phyloP scores from a whole-genome alignment of 2,797 vertebrate species.

The Thripadectes ignobilis region DNA sequence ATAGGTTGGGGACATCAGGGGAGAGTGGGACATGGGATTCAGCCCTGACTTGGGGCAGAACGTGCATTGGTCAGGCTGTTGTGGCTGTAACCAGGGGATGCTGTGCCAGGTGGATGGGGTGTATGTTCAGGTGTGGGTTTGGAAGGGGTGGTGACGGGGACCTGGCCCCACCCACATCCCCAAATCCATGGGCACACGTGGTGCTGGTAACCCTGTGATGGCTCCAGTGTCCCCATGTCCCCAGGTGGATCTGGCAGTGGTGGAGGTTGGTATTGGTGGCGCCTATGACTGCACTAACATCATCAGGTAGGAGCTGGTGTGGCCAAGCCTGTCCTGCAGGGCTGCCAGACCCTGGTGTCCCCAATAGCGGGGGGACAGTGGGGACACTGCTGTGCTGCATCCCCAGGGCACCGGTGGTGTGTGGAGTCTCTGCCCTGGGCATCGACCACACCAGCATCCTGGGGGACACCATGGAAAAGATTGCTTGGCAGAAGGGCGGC shows the following conservation, averaged over 20 bases:
- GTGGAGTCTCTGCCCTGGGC: slow-evolving; percentile 90
- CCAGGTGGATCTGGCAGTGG: slow-evolving; percentile 92
- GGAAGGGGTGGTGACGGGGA: background rate
- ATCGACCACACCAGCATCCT: slow-evolving; percentile 94
- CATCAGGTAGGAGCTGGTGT: slow-evolving; percentile 78
- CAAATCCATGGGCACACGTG: background rate
- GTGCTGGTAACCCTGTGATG: background rate
- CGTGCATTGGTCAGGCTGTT: background rate
- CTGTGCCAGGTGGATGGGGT: background rate
- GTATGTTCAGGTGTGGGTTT: background rate
- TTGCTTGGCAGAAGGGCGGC: slow-evolving; percentile 96
- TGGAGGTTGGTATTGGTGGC: slow-evolving; percentile 95
- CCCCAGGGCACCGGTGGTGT: slow-evolving; percentile 88
- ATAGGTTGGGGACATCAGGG: background rate
- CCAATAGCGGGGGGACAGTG: rapidly evolving
- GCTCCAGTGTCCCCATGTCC: background rate
- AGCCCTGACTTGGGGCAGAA: rapidly evolving
- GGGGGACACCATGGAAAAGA: slow-evolving; percentile 93
- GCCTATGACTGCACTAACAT: slow-evolving; percentile 97
- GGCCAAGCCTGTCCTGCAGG: background rate
- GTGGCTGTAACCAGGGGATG: background rate
- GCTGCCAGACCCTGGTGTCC: background rate
- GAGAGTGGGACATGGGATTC: background rate
- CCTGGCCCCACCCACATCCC: rapidly evolving
- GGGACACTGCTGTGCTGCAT: background rate